A percentile compares a stretch with the other conserved stretches of the same genome.
phyloP scores from a whole-genome alignment of 2,113 vertebrate genomes.

The Rattus rattus region DNA sequence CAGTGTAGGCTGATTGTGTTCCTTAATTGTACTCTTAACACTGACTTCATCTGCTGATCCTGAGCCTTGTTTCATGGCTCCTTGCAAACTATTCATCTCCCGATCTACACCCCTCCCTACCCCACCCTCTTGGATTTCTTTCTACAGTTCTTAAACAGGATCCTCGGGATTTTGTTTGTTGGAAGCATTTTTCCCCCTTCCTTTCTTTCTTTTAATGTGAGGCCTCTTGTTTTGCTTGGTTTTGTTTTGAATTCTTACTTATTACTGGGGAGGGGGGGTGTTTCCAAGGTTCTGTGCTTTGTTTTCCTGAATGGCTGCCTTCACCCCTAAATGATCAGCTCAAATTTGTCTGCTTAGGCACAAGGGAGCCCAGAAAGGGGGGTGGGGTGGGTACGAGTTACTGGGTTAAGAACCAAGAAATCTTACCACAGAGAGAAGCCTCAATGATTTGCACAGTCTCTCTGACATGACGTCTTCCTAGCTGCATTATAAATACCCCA shows the following conservation, averaged over 20 bases:
- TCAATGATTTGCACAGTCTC: not conserved
- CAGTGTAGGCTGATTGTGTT: conserved; percentile 45
- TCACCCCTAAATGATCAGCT: not conserved
- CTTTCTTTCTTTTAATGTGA: not conserved
- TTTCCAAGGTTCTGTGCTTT: not conserved
- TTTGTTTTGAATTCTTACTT: conserved; percentile 11
- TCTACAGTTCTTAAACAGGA: conserved; percentile 43
- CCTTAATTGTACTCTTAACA: conserved; percentile 57
- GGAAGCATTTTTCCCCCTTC: not conserved
- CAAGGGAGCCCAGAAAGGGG: not conserved
- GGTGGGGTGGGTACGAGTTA: not conserved
- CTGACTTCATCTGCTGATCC: conserved; percentile 57
- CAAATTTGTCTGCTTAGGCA: conserved; percentile 3
- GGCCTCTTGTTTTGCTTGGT: conserved; percentile 6
- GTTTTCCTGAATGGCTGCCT: not conserved
- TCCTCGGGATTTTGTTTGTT: conserved; percentile 40
- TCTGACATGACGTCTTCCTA: not conserved
- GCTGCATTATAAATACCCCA: not conserved
- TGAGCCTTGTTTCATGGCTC: conserved; percentile 61
- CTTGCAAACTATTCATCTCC: conserved; percentile 58
- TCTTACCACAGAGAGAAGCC: not conserved
- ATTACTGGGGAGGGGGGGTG: not conserved
- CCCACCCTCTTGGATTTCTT: conserved; percentile 49
- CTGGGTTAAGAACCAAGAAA: conserved; percentile 34
- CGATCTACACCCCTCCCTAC: not conserved